Evolutionary conservation across 1,140 invertebrate species (phyloP).

Genomic region (Cardiocondyla obscurior): DNA sequence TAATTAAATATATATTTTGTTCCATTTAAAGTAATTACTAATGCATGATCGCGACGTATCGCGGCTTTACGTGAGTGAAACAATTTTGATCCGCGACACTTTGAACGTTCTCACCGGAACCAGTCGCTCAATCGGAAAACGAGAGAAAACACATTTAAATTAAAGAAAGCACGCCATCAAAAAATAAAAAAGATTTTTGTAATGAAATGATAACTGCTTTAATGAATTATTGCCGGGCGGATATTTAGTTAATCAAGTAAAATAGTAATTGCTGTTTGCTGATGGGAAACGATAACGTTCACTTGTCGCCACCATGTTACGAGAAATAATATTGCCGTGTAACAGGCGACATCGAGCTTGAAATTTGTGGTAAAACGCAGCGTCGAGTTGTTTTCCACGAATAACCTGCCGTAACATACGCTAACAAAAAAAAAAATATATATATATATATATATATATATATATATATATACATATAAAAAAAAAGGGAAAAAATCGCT

Average conservation of each 20-base stretch:
- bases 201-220: neutral
- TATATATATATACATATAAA: no score
- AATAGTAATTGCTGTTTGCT: constrained; percentile 1
- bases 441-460: no score
- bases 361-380: constrained; percentile 4
- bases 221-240: neutral
- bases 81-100: neutral
- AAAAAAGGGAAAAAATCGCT: no score
- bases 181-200: neutral
- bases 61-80: neutral
- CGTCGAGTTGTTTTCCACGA: neutral
- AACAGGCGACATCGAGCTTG: neutral
- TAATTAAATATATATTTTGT: neutral
- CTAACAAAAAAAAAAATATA: neutral
- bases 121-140: neutral
- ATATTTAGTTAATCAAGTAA: neutral
- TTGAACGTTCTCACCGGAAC: neutral
- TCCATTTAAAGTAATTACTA: neutral
- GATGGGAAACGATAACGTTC: neutral
- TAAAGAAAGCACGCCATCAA: neutral
- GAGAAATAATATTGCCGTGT: neutral
- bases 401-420: neutral
- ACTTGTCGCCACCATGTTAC: neutral
- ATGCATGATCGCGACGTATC: neutral
- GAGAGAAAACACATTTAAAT: neutral